Percentiles rank a stretch among this genome's conserved stretches.
Conservation (phyloP, 2,888 invertebrate species). For the Tachystola acroxantha region DNA sequence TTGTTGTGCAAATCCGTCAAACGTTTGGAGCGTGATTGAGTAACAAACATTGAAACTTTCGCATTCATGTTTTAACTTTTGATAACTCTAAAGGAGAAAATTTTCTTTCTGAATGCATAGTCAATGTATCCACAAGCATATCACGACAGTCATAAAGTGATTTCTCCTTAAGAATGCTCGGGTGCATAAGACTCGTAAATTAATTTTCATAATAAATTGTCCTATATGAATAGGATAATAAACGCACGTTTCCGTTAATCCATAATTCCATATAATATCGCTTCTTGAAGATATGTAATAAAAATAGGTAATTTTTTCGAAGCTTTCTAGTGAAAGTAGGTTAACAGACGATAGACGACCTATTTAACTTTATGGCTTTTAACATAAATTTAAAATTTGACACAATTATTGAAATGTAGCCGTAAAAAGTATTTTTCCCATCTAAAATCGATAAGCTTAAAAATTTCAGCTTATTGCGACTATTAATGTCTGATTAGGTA, state of each 20-base stretch:
- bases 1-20: no score
- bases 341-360: constrained; percentile 32
- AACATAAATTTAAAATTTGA: constrained; percentile 20
- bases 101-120: no score
- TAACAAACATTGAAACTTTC: background rate
- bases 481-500: no score
- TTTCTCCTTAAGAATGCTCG: constrained; percentile 14
- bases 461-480: no score
- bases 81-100: no score
- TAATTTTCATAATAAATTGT: constrained; percentile 20
- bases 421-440: no score
- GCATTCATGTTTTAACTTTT: no score
- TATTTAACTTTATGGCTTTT: constrained; percentile 21
- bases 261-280: constrained; percentile 17
- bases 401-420: constrained; percentile 9
- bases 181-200: constrained; percentile 14
- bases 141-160: constrained; percentile 21
- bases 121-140: background rate
- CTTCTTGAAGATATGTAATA: constrained; percentile 21
- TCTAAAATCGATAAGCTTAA: no score
- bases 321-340: constrained; percentile 49
- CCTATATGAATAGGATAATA: constrained; percentile 16
- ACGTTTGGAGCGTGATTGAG: no score
- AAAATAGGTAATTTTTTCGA: constrained; percentile 21
- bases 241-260: constrained; percentile 15